These are phyloP conservation scores for Malurus alboscapulatus DNA, from an alignment of 2,113 vertebrate genomes.

Conservation along the genomic window DNA sequence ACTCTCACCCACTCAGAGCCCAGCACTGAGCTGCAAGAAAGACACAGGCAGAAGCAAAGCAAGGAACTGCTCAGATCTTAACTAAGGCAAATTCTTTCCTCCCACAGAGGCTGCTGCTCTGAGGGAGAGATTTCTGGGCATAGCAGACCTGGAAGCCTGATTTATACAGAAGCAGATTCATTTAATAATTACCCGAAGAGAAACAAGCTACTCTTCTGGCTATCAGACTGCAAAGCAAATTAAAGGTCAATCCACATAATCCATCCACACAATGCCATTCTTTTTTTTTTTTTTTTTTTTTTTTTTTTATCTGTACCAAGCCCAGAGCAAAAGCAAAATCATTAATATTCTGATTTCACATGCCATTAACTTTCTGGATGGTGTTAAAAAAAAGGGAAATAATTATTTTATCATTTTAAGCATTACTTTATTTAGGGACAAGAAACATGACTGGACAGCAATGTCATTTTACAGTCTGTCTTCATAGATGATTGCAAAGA, in stretches of 20 bases:
- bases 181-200: conserved; percentile 12
- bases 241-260: background rate
- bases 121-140: background rate
- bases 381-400: background rate
- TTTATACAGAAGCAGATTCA: background rate
- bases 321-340: background rate
- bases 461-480: background rate
- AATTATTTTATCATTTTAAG: background rate
- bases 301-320: background rate
- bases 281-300: background rate
- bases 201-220: background rate
- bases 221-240: background rate
- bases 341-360: background rate
- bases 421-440: background rate
- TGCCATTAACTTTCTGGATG: background rate
- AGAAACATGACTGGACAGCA: background rate
- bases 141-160: background rate
- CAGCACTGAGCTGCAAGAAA: background rate
- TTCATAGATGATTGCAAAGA: background rate
- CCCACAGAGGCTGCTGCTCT: background rate
- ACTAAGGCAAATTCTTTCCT: background rate
- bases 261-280: background rate
- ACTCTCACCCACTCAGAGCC: background rate
- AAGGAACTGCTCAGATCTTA: background rate
- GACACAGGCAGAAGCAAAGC: background rate